A percentile compares a stretch with the other conserved stretches of the same genome.
phyloP scores from a whole-genome alignment of 1,140 invertebrate species.

The Olivierus martensii region DNA sequence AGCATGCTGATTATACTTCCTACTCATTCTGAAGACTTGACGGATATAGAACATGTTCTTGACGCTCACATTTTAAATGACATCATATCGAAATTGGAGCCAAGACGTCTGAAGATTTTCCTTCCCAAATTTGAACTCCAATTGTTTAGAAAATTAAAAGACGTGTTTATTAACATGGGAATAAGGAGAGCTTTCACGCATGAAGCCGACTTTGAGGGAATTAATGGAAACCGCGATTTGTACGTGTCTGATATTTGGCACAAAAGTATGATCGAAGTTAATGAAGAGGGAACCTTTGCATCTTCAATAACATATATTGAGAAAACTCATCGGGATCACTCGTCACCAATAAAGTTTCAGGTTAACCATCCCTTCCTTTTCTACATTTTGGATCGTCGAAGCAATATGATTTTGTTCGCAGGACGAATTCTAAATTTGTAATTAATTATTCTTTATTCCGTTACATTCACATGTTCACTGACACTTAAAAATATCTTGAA shows the following conservation, averaged over 20 bases:
- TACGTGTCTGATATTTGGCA: slow-evolving; percentile 44
- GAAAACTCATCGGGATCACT: too few species aligned
- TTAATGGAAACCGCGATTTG: slow-evolving; percentile 29
- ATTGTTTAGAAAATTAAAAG: slow-evolving; percentile 43
- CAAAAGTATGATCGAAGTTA: slow-evolving; percentile 42
- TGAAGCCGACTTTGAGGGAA: slow-evolving; percentile 28
- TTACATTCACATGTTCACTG: too few species aligned
- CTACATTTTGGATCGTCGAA: background rate
- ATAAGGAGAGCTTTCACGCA: slow-evolving; percentile 47
- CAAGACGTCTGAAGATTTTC: slow-evolving; percentile 31
- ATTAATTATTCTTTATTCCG: too few species aligned
- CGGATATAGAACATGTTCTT: slow-evolving; percentile 19
- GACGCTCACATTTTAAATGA: background rate
- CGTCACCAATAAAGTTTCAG: too few species aligned
- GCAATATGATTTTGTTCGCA: background rate
- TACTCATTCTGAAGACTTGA: slow-evolving; percentile 15
- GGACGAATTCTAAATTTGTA: background rate
- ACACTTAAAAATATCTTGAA: too few species aligned
- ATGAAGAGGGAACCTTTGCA: slow-evolving; percentile 54
- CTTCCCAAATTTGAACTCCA: slow-evolving; percentile 65
- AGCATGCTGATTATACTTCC: slow-evolving; percentile 64
- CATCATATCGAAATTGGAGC: slow-evolving; percentile 31
- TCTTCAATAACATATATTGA: slow-evolving; percentile 43
- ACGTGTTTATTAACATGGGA: slow-evolving; percentile 46
- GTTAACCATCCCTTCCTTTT: slow-evolving; percentile 7